These are phyloP conservation scores for Neuroscelio doddi DNA, from an alignment of 2,888 invertebrate genomes.

Conservation along the genomic window DNA sequence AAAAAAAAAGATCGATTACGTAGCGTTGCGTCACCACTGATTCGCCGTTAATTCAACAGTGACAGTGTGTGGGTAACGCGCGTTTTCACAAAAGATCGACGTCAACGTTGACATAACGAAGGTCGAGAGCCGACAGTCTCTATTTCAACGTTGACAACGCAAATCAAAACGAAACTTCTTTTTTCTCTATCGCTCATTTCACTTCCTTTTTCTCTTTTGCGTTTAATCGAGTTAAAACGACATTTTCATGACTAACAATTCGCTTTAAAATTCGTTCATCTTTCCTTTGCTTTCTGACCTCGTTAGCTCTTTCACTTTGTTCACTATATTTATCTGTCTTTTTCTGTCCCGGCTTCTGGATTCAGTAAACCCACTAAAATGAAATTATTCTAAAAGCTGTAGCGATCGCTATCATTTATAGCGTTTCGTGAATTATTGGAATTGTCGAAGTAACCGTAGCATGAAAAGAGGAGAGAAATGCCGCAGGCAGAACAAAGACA, in stretches of 20 bases:
- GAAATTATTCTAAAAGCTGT: slow-evolving; percentile 56
- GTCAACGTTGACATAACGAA: slow-evolving; percentile 58
- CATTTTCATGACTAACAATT: slow-evolving; percentile 38
- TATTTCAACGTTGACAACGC: slow-evolving; percentile 56
- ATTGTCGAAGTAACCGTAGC: slow-evolving; percentile 24
- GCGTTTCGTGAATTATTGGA: slow-evolving; percentile 38
- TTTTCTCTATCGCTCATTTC: slow-evolving; percentile 29
- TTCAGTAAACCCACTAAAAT: slow-evolving; percentile 43
- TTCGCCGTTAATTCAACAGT: slow-evolving; percentile 57
- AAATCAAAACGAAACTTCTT: slow-evolving; percentile 50
- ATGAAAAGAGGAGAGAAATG: slow-evolving; percentile 27
- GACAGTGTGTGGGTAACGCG: slow-evolving; percentile 36
- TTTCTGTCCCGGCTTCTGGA: slow-evolving; percentile 6
- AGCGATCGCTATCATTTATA: slow-evolving; percentile 52
- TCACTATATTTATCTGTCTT: slow-evolving; percentile 8
- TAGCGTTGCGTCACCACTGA: slow-evolving; percentile 32
- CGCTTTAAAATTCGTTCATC: slow-evolving; percentile 12
- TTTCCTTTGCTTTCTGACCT: slow-evolving; percentile 2
- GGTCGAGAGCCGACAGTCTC: slow-evolving; percentile 26
- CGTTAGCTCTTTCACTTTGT: slow-evolving; percentile 5
- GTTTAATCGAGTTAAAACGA: not conserved
- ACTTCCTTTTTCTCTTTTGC: slow-evolving; percentile 16
- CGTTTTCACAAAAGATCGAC: slow-evolving; percentile 47
- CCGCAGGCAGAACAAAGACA: slow-evolving; percentile 9
- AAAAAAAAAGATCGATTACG: slow-evolving; percentile 12